These are phyloP conservation scores for Maccullochella peelii DNA, from an alignment of 2,113 vertebrate genomes.

Conservation along the genomic window DNA sequence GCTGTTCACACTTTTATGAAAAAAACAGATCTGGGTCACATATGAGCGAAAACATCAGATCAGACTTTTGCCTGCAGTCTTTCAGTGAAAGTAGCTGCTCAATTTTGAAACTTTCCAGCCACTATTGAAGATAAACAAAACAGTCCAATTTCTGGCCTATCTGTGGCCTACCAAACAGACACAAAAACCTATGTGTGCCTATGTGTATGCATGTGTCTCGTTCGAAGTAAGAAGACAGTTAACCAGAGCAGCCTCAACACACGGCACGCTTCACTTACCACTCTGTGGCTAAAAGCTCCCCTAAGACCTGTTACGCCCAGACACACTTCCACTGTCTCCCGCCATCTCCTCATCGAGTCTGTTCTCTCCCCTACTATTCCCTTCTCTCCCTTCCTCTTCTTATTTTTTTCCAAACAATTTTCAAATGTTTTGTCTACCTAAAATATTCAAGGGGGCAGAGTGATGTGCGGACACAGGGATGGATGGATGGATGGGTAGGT, in stretches of 20 bases:
- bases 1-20: too few relatives aligned
- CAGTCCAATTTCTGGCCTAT: neutral
- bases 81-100: neutral
- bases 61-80: too few relatives aligned
- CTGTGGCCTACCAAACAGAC: constrained; percentile 1
- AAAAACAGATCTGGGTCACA: too few relatives aligned
- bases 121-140: neutral
- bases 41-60: too few relatives aligned
- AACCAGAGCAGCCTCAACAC: constrained; percentile 64
- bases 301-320: constrained; percentile 62
- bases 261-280: constrained; percentile 74
- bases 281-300: constrained; percentile 73
- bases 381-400: too few relatives aligned
- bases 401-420: neutral
- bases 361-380: neutral
- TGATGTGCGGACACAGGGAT: constrained; percentile 24
- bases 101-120: neutral
- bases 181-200: neutral
- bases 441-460: constrained; percentile 36
- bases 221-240: constrained; percentile 30
- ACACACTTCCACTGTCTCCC: constrained; percentile 67
- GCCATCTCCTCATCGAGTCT: constrained; percentile 29
- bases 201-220: neutral
- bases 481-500: constrained; percentile 41
- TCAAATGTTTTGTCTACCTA: constrained; percentile 43